phyloP scores from a whole-genome alignment of 2,113 vertebrate genomes.

The Lasiurus borealis region DNA sequence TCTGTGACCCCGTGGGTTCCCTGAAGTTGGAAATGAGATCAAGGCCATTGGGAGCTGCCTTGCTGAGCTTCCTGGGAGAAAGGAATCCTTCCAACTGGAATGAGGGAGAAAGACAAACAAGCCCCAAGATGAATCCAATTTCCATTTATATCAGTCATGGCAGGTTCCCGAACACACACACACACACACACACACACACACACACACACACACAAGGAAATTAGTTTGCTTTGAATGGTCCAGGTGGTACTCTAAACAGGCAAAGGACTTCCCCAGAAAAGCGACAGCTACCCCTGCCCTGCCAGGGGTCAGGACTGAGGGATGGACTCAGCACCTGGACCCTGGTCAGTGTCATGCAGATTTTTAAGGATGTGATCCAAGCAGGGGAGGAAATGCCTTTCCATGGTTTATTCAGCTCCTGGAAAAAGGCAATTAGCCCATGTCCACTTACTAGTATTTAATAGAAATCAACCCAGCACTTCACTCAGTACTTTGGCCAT shows the following conservation, averaged over 20 bases:
- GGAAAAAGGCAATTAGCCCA: neutral
- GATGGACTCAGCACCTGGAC: neutral
- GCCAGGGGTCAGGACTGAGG: neutral
- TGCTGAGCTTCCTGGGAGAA: conserved; percentile 33
- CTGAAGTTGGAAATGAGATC: conserved; percentile 40
- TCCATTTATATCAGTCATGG: neutral
- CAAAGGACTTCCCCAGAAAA: neutral
- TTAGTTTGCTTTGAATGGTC: neutral
- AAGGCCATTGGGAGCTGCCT: neutral
- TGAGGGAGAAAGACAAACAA: neutral
- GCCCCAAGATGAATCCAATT: neutral
- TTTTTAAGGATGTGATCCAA: neutral
- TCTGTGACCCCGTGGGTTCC: neutral
- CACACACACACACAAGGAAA: neutral
- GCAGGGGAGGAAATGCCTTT: neutral
- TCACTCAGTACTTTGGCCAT: neutral
- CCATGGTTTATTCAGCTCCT: neutral
- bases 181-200: no score
- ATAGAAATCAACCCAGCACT: neutral
- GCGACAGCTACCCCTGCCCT: no score
- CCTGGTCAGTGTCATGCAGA: neutral
- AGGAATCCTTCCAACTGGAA: neutral
- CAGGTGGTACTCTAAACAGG: neutral
- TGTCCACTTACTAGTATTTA: neutral
- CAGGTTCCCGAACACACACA: neutral